Conservation (phyloP, 2,888 invertebrate genomes). For the Catocala sponsa region DNA sequence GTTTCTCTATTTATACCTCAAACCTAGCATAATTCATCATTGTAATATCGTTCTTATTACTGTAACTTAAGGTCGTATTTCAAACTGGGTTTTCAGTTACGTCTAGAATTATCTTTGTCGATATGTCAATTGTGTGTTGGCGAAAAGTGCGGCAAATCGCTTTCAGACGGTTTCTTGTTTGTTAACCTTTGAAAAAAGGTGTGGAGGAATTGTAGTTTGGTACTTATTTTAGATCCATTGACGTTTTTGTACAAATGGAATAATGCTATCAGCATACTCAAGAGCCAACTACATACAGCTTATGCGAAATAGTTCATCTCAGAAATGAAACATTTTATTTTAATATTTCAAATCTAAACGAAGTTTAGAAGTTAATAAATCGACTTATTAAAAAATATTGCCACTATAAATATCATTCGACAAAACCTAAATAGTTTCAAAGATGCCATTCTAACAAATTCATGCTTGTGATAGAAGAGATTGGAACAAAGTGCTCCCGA, state of each 20-base stretch:
- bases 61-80: constrained; percentile 20
- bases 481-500: neutral
- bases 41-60: constrained; percentile 9
- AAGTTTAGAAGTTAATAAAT: too few relatives aligned
- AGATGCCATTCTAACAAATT: too few relatives aligned
- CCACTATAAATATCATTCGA: too few relatives aligned
- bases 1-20: constrained; percentile 17
- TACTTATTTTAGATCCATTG: too few relatives aligned
- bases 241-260: neutral
- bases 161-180: constrained; percentile 9
- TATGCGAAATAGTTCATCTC: too few relatives aligned
- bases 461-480: neutral
- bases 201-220: neutral
- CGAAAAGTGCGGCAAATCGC: constrained; percentile 14
- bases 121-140: constrained; percentile 25
- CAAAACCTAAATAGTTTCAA: too few relatives aligned
- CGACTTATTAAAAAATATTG: too few relatives aligned
- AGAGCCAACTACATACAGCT: too few relatives aligned
- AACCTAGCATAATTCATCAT: constrained; percentile 8
- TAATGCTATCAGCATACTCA: too few relatives aligned
- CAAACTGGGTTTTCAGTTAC: neutral
- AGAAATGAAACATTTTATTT: too few relatives aligned
- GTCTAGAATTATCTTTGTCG: constrained; percentile 20
- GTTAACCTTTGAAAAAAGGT: constrained; percentile 8
- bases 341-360: too few relatives aligned